A percentile compares a stretch with the other conserved stretches of the same genome.
These are phyloP conservation scores for Ceratitis capitata DNA, from an alignment of 1,140 invertebrate genomes.

Conservation along the genomic window DNA sequence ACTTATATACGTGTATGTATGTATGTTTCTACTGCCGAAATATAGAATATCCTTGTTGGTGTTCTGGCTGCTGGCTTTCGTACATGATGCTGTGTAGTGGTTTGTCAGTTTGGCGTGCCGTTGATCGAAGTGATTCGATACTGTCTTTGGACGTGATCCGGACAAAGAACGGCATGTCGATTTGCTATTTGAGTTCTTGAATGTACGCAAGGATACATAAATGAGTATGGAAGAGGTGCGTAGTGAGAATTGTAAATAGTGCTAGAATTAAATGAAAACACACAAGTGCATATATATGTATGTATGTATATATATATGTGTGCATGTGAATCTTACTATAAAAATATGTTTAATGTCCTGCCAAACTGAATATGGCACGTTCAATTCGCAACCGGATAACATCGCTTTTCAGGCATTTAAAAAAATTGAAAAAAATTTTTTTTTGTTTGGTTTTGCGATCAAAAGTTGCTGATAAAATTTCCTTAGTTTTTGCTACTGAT, in stretches of 20 bases:
- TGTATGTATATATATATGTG: neutral
- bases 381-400: neutral
- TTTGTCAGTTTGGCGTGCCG: neutral
- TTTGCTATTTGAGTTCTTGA: neutral
- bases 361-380: neutral
- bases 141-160: conserved; percentile 36
- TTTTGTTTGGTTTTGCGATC: neutral
- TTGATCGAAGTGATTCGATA: conserved; percentile 43
- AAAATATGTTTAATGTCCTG: neutral
- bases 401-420: neutral
- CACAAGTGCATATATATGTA: neutral
- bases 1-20: neutral
- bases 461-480: conserved; percentile 22
- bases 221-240: neutral
- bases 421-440: no score
- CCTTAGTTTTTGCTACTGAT: neutral
- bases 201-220: no score
- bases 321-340: neutral
- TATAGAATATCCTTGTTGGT: neutral
- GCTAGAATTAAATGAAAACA: neutral
- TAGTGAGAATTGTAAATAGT: neutral
- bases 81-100: neutral
- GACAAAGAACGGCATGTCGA: conserved; percentile 18
- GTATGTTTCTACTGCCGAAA: neutral
- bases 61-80: neutral